Base-by-base conservation (phyloP, 2,888 invertebrate genomes). In the Limnephilus auricula region DNA sequence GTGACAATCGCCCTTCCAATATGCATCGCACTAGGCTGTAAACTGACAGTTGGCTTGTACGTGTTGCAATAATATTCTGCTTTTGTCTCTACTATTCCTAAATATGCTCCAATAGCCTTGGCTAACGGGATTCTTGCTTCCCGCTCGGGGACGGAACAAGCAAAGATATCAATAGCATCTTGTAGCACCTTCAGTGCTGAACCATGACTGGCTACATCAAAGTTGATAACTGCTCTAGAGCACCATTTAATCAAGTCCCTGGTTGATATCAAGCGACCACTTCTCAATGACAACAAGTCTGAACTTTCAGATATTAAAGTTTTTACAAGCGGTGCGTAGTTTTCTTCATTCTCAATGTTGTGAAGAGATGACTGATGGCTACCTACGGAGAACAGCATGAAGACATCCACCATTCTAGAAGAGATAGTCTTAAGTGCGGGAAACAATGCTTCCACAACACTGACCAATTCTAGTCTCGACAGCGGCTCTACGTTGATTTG, bases 161-260 rank as follows among this genome's bases (percentile, higher is more conserved):
- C 98, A 94, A 99, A 99, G 92, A 99, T 97, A 94, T 99, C 99
- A 34, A 99, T 96, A 0, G 99, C 98, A 95, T 99, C 98, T 95
- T 98, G 98, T 84, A 98, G 97, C 1, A 98, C 97, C 94, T 97
- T 97, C 18, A 97, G 94, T 6, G 97, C 97, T 0, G 97, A 97
- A 79, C 96, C 96, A 45, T 96, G 96, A 92, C 97, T 98, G 0
- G 97, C 96, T 0, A 98, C 97, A 92, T 98, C 97, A 94, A 98
- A 98, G 93, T 97, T 97, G 25, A 96, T 95, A 18, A 97, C 96
- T 9, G 98, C 97, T 94, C 99, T 96, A 6, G 97, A 96, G 94
- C 99, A 99, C 97, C 99, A 98, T 94, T 99, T 99, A 93, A 99
- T 97, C 87, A 99, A 96, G 96, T 99, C 99, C 93, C 99, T 97